Percentiles rank a stretch among this genome's conserved stretches.
phyloP scores from a whole-genome alignment of 2,888 invertebrate genomes.

The Anoplius nigerrimus region DNA sequence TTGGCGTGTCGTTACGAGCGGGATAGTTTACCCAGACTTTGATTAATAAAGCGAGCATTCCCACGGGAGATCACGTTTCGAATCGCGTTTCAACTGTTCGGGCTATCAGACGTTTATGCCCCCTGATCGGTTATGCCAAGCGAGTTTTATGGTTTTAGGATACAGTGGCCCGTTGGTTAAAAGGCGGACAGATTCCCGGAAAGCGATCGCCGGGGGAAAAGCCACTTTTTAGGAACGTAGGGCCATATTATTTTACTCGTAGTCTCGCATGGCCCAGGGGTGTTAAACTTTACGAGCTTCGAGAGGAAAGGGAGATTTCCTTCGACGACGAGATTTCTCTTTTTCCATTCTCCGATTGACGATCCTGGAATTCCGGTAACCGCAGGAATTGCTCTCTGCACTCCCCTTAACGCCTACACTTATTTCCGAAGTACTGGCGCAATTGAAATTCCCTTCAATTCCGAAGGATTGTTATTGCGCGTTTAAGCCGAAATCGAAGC shows the following conservation, averaged over 20 bases:
- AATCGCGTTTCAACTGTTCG: too few relatives aligned
- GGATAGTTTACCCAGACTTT: too few relatives aligned
- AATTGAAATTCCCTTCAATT: too few relatives aligned
- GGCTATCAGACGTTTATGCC: too few relatives aligned
- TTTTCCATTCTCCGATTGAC: slow-evolving; percentile 19
- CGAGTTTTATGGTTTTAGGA: slow-evolving; percentile 38
- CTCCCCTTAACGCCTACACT: not conserved
- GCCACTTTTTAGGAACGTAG: slow-evolving; percentile 48
- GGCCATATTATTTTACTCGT: slow-evolving; percentile 50
- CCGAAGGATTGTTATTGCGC: too few relatives aligned
- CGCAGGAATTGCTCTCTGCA: not conserved
- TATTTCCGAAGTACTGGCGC: not conserved
- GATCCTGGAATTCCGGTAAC: slow-evolving; percentile 11
- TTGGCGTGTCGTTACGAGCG: not conserved
- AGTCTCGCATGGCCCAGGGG: slow-evolving; percentile 27
- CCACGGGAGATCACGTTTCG: too few relatives aligned
- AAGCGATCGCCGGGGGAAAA: slow-evolving; percentile 32
- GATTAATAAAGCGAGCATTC: too few relatives aligned
- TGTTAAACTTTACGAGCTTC: slow-evolving; percentile 48
- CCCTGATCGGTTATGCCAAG: too few relatives aligned
- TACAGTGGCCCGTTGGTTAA: slow-evolving; percentile 44
- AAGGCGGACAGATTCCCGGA: slow-evolving; percentile 42
- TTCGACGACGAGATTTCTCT: slow-evolving; percentile 9
- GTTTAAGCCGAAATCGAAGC: too few relatives aligned
- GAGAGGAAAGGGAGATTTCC: slow-evolving; percentile 20